phyloP scores from a whole-genome alignment of 2,113 vertebrate species.

The Corydoras sp. region DNA sequence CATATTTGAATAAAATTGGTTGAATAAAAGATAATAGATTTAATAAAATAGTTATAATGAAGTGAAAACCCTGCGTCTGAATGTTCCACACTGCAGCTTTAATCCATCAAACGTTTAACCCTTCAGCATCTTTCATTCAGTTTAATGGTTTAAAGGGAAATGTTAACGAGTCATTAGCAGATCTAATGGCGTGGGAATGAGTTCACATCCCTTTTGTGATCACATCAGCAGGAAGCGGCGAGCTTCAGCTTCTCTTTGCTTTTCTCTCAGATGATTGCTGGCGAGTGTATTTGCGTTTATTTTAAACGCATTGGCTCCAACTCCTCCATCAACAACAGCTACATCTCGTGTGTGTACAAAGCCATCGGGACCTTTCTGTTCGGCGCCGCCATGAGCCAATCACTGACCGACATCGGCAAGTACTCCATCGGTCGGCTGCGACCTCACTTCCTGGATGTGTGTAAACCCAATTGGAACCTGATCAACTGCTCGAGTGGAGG shows the following conservation, averaged over 20 bases:
- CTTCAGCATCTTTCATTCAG: too few species aligned
- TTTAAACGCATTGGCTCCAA: slow-evolving; percentile 81
- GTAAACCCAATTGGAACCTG: slow-evolving; percentile 73
- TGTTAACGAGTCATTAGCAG: too few species aligned
- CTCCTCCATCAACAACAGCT: slow-evolving; percentile 82
- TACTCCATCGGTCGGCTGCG: slow-evolving; percentile 91
- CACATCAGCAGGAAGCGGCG: too few species aligned
- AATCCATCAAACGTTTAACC: too few species aligned
- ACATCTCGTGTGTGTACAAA: slow-evolving; percentile 85
- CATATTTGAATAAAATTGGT: too few species aligned
- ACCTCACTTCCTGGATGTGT: slow-evolving; percentile 89
- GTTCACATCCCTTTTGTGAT: slow-evolving; percentile 53
- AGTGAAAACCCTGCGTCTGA: too few species aligned
- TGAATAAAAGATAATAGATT: too few species aligned
- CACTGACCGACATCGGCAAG: slow-evolving; percentile 95
- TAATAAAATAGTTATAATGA: too few species aligned
- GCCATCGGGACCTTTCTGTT: slow-evolving; percentile 88
- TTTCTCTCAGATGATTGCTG: slow-evolving; percentile 82
- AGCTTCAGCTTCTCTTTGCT: slow-evolving; percentile 24
- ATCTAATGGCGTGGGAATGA: slow-evolving; percentile 2
- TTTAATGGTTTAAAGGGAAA: too few species aligned
- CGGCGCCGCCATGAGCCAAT: slow-evolving; percentile 95
- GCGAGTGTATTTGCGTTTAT: slow-evolving; percentile 82
- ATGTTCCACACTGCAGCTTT: too few species aligned
- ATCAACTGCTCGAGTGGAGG: slow-evolving; percentile 78